A percentile compares a stretch with the other conserved stretches of the same genome.
These are phyloP conservation scores for Phalloptychus januarius DNA, from an alignment of 2,797 vertebrate genomes.

Conservation along the genomic window DNA sequence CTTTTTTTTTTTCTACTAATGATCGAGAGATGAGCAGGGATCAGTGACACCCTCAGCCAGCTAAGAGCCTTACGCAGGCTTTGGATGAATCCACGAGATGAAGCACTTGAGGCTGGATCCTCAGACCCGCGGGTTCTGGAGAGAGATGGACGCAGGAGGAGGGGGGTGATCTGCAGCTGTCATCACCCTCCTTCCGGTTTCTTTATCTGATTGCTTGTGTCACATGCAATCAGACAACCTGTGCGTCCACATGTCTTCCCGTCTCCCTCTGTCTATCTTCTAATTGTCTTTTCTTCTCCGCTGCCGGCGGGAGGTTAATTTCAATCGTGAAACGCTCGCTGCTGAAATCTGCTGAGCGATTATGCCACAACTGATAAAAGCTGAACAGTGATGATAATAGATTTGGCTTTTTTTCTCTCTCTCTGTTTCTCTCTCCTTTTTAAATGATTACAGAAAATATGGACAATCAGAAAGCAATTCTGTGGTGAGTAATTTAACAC, in stretches of 20 bases:
- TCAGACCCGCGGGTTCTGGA: slow-evolving; percentile 26
- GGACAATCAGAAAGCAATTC: slow-evolving; percentile 27
- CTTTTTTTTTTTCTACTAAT: slow-evolving; percentile 45
- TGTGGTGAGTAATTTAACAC: slow-evolving; percentile 39
- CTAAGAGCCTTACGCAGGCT: slow-evolving; percentile 72
- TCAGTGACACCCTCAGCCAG: slow-evolving; percentile 58
- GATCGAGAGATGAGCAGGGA: slow-evolving; percentile 71
- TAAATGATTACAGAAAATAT: slow-evolving; percentile 40
- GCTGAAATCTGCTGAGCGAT: slow-evolving; percentile 32
- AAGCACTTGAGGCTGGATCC: slow-evolving; percentile 42
- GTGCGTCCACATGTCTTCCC: slow-evolving; percentile 28
- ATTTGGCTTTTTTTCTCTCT: slow-evolving; percentile 2
- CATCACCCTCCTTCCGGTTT: slow-evolving; percentile 34
- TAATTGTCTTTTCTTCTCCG: slow-evolving; percentile 18
- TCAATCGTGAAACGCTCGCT: slow-evolving; percentile 18
- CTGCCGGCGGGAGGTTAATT: slow-evolving; percentile 16
- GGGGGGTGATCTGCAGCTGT: slow-evolving; percentile 48
- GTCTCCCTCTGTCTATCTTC: neutral
- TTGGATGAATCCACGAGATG: slow-evolving; percentile 55
- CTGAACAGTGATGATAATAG: slow-evolving; percentile 31
- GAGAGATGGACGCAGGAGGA: slow-evolving; percentile 31
- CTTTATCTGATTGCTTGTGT: slow-evolving; percentile 56
- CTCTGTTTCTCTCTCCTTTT: neutral
- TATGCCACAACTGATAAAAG: slow-evolving; percentile 36
- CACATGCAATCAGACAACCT: slow-evolving; percentile 48